Conservation (phyloP, 30 jellyfish, hydroid and myxozoan genomes). For the Chironex yamaguchii region DNA sequence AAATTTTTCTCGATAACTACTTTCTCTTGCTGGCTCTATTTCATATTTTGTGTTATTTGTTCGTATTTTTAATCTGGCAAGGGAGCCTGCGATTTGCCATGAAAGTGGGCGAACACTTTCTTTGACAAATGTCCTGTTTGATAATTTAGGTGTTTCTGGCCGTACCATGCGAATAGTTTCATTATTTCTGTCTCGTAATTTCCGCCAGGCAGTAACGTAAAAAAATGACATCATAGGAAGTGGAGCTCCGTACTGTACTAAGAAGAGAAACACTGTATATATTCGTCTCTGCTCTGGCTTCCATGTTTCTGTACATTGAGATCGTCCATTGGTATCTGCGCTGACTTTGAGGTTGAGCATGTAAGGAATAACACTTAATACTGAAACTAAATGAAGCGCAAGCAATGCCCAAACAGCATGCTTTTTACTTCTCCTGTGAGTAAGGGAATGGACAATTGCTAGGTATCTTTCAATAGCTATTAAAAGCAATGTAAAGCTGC, state of each 20-base stretch:
- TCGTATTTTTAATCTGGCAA: no score
- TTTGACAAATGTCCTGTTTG: neutral
- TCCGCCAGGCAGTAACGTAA: conserved; percentile 27
- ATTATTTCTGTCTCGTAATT: conserved; percentile 5
- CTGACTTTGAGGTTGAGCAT: neutral
- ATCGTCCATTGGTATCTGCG: neutral
- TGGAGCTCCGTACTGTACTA: conserved; percentile 53
- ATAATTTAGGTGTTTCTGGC: neutral
- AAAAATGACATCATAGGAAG: conserved; percentile 34
- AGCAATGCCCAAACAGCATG: neutral
- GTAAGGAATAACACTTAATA: conserved; percentile 59
- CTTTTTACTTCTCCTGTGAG: neutral
- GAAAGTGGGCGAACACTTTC: neutral
- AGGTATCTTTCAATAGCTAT: conserved; percentile 62
- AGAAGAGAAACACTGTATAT: conserved; percentile 31
- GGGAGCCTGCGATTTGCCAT: neutral
- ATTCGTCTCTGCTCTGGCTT: neutral
- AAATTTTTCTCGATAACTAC: neutral
- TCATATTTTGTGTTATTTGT: neutral
- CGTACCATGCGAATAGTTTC: conserved; percentile 18
- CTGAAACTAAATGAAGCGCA: conserved; percentile 10
- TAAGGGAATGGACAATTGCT: conserved; percentile 65
- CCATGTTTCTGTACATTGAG: conserved; percentile 53
- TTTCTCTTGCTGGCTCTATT: neutral
- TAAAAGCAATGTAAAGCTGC: conserved; percentile 32